A percentile compares a stretch with the other conserved stretches of the same genome.
Conservation (phyloP, 2,797 vertebrate species). For the Odontamblyopus lacepedii region DNA sequence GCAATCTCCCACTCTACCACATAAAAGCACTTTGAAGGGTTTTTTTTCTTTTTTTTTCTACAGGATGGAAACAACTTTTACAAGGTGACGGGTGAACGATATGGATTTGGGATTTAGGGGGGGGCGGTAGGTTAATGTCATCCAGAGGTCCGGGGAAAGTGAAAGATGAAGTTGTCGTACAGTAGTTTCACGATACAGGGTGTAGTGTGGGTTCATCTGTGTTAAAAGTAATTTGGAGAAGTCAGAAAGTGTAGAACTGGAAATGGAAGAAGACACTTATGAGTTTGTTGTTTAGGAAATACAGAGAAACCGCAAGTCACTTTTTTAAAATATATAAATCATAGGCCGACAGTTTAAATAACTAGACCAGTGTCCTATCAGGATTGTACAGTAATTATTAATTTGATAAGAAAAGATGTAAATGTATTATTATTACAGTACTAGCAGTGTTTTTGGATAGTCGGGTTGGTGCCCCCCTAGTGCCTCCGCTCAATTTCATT, state of each 20-base stretch:
- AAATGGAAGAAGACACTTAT: not conserved
- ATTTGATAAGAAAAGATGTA: too few species aligned
- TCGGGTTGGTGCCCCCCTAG: too few species aligned
- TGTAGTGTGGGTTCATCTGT: not conserved
- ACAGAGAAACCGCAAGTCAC: too few species aligned
- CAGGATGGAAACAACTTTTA: not conserved
- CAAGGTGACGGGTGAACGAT: too few species aligned
- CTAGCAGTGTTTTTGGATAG: too few species aligned
- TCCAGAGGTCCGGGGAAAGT: not conserved
- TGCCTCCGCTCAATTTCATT: too few species aligned
- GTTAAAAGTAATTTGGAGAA: not conserved
- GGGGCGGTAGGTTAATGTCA: not conserved
- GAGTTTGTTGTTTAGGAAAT: not conserved
- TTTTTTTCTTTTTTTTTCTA: not conserved
- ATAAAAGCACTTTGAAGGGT: not conserved
- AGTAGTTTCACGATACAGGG: not conserved
- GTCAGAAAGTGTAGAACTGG: not conserved
- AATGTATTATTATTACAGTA: too few species aligned
- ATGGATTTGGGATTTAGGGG: not conserved
- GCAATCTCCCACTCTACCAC: not conserved
- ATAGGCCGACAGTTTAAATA: too few species aligned
- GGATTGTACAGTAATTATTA: too few species aligned
- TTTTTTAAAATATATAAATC: too few species aligned
- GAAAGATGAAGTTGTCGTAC: not conserved
- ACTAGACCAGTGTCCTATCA: too few species aligned